Base-by-base conservation (phyloP, 2,113 vertebrate genomes). In the Lasiurus cinereus region DNA sequence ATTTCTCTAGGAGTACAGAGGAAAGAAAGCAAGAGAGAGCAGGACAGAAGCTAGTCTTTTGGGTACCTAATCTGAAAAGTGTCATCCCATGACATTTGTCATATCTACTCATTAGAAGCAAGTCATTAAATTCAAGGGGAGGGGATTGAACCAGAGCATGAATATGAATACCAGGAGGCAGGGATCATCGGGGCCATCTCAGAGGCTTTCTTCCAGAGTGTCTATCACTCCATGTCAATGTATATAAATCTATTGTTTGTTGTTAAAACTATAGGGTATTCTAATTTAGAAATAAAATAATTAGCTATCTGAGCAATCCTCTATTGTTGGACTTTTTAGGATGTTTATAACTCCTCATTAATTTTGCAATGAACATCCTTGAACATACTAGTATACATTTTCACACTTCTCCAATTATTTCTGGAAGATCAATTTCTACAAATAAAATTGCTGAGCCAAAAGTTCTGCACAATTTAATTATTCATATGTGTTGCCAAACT, bases 371-470 rank as follows among this genome's bases (percentile, higher is more conserved):
- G 82, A 92, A 82, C 7, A 88, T n/a, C 36, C 24, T 80, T 84
- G 48, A 96, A 88, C 83, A 94, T 27, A 56, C 54, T 56, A 56
- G 54, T 56, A 82, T 82, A 82, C 12, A 92, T 82, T 88, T 92
- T 92, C 73, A 77, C 19, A 72, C n/a, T 50, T 50, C 33, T 19
- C 36, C 64, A 67, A 59, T 27, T 46, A 80, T 95, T 95, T 90
- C 39, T 73, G 39, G 21, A 79, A 21, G 10, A 87, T 78, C 27
- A 67, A 24, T 89, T 70, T 92, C 89, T 91, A 74, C 21, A 77
- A 72, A 6, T 83, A 13, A 94, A 83, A 83, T 46, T 79, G 6
- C 43, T 79, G 3, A 12, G 11, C 36, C 48, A 89, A 88, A 56
- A 19, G 3, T 79, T 56, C 50, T 93, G 8, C 10, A 88, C 18